These are phyloP conservation scores for Ryuthela nishihirai DNA, from an alignment of 2,888 invertebrate genomes.

Conservation along the genomic window DNA sequence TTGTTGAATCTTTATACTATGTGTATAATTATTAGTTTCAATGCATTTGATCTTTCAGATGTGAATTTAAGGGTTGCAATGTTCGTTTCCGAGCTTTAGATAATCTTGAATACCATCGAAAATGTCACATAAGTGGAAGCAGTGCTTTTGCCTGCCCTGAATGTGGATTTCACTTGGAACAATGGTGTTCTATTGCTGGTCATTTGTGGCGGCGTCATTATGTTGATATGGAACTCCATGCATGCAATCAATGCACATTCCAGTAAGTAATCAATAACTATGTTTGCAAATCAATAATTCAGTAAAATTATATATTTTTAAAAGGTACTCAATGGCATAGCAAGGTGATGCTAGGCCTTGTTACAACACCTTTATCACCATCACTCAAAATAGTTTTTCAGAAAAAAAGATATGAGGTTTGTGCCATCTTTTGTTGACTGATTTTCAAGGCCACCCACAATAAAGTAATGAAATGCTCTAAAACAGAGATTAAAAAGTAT, in stretches of 20 bases:
- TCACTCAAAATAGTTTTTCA: no score
- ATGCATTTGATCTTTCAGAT: slow-evolving; percentile 45
- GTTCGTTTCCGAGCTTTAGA: slow-evolving; percentile 58
- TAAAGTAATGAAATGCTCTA: no score
- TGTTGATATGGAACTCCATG: slow-evolving; percentile 73
- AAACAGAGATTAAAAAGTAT: no score
- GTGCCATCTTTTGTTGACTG: no score
- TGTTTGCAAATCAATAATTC: background rate
- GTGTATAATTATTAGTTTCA: background rate
- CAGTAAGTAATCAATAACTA: slow-evolving; percentile 18
- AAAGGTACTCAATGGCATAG: background rate
- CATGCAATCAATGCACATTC: slow-evolving; percentile 66
- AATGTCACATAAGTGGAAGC: slow-evolving; percentile 56
- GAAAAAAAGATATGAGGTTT: no score
- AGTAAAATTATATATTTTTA: background rate
- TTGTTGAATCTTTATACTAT: background rate
- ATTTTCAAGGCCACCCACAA: no score
- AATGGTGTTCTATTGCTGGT: slow-evolving; percentile 66
- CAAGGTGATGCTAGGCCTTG: no score
- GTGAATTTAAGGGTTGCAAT: slow-evolving; percentile 58
- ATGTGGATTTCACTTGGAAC: slow-evolving; percentile 58
- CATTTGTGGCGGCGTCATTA: slow-evolving; percentile 74
- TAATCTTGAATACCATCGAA: slow-evolving; percentile 63
- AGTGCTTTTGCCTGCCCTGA: slow-evolving; percentile 61
- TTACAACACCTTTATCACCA: no score